These are phyloP conservation scores for Castor canadensis DNA, from an alignment of 2,113 vertebrate species.

Conservation along the genomic window DNA sequence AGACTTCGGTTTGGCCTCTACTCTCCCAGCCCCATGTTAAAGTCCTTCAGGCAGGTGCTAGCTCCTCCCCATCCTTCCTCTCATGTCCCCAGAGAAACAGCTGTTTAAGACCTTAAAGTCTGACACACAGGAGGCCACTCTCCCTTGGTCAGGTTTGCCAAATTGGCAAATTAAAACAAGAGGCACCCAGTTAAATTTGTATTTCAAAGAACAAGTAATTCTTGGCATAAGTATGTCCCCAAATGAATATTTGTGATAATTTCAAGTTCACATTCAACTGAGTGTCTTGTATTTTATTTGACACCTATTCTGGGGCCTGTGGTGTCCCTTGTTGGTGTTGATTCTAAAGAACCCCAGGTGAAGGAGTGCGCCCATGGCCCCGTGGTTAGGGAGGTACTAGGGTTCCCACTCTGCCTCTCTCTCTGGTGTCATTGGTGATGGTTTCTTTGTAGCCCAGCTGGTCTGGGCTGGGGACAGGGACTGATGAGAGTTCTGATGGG, in stretches of 20 bases:
- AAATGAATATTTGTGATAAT: background rate
- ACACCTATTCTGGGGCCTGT: background rate
- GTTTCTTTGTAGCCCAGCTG: background rate
- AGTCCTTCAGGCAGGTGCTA: background rate
- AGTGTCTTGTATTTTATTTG: background rate
- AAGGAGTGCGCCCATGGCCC: background rate
- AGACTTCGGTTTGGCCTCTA: background rate
- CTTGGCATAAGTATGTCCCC: background rate
- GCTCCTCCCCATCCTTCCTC: background rate
- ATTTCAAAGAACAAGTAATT: background rate
- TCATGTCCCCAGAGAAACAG: background rate
- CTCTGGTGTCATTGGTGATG: too few species aligned
- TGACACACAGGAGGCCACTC: background rate
- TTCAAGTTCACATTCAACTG: background rate
- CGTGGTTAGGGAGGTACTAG: background rate
- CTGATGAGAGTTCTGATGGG: fast-evolving
- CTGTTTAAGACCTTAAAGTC: background rate
- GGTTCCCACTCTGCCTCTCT: background rate
- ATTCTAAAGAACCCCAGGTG: background rate
- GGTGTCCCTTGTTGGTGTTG: background rate
- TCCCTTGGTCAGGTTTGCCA: background rate
- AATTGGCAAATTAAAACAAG: background rate
- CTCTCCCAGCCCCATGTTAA: background rate
- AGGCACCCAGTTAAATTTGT: background rate
- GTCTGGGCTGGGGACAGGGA: background rate